Evolutionary conservation across 2,113 vertebrate species (phyloP).

Genomic region (Callithrix jacchus): DNA sequence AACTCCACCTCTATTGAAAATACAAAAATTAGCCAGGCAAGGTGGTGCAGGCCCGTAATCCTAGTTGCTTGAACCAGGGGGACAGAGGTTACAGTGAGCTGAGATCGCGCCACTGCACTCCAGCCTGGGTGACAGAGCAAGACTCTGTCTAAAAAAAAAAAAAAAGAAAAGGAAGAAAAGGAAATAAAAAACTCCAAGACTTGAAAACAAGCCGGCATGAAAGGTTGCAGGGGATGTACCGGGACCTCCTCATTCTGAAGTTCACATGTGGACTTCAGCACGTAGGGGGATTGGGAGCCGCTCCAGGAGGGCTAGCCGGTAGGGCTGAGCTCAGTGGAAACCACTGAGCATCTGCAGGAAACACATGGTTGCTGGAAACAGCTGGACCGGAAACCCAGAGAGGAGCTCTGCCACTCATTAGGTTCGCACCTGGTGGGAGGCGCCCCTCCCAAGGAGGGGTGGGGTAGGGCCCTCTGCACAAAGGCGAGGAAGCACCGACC

Average conservation of each 20-base stretch:
- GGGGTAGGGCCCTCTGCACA: neutral
- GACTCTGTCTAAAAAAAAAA: too few species aligned
- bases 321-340: too few species aligned
- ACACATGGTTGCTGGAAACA: neutral
- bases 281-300: neutral
- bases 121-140: too few species aligned
- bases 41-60: too few species aligned
- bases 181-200: neutral
- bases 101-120: too few species aligned
- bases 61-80: too few species aligned
- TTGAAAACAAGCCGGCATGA: neutral
- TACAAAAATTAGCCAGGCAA: too few species aligned
- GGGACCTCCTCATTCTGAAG: neutral
- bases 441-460: too few species aligned
- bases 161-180: too few species aligned
- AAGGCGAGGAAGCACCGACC: neutral
- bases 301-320: neutral
- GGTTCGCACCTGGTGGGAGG: neutral
- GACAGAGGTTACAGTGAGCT: too few species aligned
- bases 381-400: neutral
- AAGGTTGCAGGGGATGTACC: accelerated
- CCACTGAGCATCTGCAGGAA: neutral
- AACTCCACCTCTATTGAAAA: too few species aligned
- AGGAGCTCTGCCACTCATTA: too few species aligned
- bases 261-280: neutral